Base-by-base conservation (phyloP, 2,113 vertebrate genomes). In the Planiliza haematocheilus region DNA sequence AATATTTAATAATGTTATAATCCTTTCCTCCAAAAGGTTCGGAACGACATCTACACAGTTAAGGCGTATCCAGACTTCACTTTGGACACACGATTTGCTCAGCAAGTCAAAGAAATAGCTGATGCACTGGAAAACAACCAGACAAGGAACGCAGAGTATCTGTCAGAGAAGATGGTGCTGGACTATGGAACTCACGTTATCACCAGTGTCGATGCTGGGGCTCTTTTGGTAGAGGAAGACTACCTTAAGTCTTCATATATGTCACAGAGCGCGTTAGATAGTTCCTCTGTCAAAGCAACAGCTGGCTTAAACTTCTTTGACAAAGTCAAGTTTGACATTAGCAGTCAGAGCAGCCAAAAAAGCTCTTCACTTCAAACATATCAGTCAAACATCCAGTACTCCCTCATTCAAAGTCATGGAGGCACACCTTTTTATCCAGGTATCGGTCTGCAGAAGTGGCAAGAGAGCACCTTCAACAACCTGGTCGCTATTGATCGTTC, bases 101-200 rank as follows among this genome's bases (percentile, higher is more conserved):
- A 91, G 39, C 90, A 94, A 72, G 94, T 93, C 34, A 57, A 93
- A 57, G 89, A 88, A 0, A 96, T 99, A 0, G 95, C 93, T 1
- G 92, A 94, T 21, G 91, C 94, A 11, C 89, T 98, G 34, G 96
- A 97, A 70, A 98, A 96, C 90, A 98, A 98, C 76, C 95, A 97
- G 89, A 98, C 95, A 0, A 90, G 58, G 12, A 93, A 91, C 61
- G 95, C 95, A 1, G 79, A 90, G 7, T 97, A 95, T 21, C 85
- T 97, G 42, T 93, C 96, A 0, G 96, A 98, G 63, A 85, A 92
- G 83, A 90, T 98, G 79, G 93, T 98, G 14, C 84, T 97, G 59
- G 93, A 96, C 77, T 97, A 95, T 0, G 96, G 96, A 48, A 97
- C 96, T 11, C 96, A 98, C 0, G 70, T 95, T 2, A 74, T 97